Evolutionary conservation across 2,797 vertebrate genomes (phyloP).

Genomic region (Oreochromis grahami): DNA sequence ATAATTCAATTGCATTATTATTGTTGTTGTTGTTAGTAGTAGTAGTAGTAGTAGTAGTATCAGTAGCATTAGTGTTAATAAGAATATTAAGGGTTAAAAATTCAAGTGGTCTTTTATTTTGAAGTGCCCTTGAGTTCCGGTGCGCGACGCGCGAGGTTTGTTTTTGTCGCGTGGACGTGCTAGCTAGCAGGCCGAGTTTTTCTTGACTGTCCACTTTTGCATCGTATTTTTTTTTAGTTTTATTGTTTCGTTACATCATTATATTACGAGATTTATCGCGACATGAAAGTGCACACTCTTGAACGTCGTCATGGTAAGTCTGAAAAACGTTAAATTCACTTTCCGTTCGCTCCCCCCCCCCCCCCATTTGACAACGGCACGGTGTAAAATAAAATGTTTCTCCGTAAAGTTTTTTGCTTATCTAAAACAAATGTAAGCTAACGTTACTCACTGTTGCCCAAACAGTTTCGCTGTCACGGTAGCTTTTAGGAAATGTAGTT

Average conservation of each 20-base stretch:
- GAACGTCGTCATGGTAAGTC: constrained; percentile 25
- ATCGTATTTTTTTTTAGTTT: background rate
- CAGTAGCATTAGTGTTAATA: background rate
- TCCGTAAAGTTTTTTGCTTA: background rate
- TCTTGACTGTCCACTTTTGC: background rate
- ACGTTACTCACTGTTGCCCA: background rate
- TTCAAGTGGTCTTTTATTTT: constrained; percentile 43
- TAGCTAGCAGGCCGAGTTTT: background rate
- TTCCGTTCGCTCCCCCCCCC: background rate
- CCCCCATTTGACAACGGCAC: background rate
- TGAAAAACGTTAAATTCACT: background rate
- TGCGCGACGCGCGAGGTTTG: constrained; percentile 53
- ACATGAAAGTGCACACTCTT: background rate
- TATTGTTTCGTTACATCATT: background rate
- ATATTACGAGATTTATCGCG: background rate
- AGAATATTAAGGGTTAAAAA: background rate
- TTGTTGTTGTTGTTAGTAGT: background rate
- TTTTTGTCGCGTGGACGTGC: background rate
- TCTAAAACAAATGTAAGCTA: background rate
- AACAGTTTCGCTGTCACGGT: background rate
- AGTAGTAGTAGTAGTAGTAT: background rate
- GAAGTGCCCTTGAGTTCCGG: constrained; percentile 20
- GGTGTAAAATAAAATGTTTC: background rate
- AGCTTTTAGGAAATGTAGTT: background rate
- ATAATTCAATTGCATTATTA: background rate